A percentile compares a stretch with the other conserved stretches of the same genome.
phyloP scores from a whole-genome alignment of 2,113 vertebrate genomes.

The Paralichthys olivaceus region DNA sequence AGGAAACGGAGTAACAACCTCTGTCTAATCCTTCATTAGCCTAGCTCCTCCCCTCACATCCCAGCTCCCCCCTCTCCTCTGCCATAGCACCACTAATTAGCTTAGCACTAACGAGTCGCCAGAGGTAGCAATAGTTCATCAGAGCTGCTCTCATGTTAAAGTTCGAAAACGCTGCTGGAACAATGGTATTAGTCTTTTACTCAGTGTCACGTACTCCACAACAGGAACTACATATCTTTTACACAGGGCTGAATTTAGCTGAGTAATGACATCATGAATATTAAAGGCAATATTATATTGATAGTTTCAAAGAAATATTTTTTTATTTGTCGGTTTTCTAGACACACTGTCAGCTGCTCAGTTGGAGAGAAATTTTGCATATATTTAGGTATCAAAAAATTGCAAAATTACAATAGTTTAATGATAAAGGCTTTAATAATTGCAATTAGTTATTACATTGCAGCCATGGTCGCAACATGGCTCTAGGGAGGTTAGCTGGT shows the following conservation, averaged over 20 bases:
- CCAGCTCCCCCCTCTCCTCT: constrained; percentile 10
- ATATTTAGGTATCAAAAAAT: too few relatives aligned
- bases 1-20: constrained; percentile 77
- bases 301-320: neutral
- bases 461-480: too few relatives aligned
- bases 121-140: constrained; percentile 67
- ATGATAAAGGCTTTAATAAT: too few relatives aligned
- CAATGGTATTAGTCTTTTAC: constrained; percentile 17
- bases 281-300: neutral
- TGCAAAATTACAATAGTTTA: too few relatives aligned
- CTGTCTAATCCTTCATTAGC: constrained; percentile 81
- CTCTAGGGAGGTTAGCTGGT: too few relatives aligned
- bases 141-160: constrained; percentile 43
- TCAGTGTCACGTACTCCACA: constrained; percentile 8
- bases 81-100: constrained; percentile 74
- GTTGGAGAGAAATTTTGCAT: neutral
- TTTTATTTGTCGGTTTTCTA: neutral
- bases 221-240: neutral
- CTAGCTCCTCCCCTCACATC: constrained; percentile 75
- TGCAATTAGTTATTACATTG: too few relatives aligned
- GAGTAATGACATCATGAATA: neutral
- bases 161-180: constrained; percentile 45
- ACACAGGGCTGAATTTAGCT: neutral
- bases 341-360: neutral
- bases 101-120: constrained; percentile 75